Conservation (phyloP, 30 jellyfish, hydroid and myxozoan species). For the Catostylus mosaicus region DNA sequence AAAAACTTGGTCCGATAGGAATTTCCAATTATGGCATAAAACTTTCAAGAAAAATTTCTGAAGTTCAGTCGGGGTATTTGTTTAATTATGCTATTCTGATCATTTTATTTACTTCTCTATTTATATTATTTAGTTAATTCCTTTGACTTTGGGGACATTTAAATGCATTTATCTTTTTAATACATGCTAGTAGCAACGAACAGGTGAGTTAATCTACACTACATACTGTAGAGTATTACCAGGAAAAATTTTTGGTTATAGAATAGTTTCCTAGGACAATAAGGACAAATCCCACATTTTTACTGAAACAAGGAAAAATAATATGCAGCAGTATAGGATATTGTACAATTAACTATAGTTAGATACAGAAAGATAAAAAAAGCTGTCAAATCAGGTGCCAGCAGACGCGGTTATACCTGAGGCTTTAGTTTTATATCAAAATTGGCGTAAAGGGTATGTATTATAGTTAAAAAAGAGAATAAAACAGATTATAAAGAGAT, state of each 20-base stretch:
- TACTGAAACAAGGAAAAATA: conserved; percentile 69
- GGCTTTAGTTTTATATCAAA: conserved; percentile 10
- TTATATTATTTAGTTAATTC: conserved; percentile 14
- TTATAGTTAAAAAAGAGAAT: neutral
- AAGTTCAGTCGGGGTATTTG: conserved; percentile 19
- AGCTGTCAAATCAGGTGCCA: conserved; percentile 69
- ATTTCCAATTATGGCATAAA: neutral
- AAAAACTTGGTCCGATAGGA: conserved; percentile 19
- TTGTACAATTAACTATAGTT: conserved; percentile 57
- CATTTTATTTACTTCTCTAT: neutral
- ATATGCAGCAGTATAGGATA: conserved; percentile 76
- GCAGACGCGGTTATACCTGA: conserved; percentile 73
- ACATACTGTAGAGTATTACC: conserved; percentile 9
- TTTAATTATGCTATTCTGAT: conserved; percentile 13
- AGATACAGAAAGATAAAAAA: conserved; percentile 38
- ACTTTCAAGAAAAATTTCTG: neutral
- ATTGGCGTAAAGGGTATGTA: conserved; percentile 23
- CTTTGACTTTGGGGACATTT: conserved; percentile 62
- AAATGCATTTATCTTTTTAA: conserved; percentile 22
- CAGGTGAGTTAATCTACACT: conserved; percentile 40
- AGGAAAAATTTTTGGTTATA: neutral
- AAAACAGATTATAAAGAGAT: neutral
- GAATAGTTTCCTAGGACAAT: conserved; percentile 44
- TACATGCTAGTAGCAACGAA: conserved; percentile 71
- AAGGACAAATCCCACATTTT: conserved; percentile 55